Conservation (phyloP, 2,113 vertebrate genomes). For the Phyllostomus discolor region DNA sequence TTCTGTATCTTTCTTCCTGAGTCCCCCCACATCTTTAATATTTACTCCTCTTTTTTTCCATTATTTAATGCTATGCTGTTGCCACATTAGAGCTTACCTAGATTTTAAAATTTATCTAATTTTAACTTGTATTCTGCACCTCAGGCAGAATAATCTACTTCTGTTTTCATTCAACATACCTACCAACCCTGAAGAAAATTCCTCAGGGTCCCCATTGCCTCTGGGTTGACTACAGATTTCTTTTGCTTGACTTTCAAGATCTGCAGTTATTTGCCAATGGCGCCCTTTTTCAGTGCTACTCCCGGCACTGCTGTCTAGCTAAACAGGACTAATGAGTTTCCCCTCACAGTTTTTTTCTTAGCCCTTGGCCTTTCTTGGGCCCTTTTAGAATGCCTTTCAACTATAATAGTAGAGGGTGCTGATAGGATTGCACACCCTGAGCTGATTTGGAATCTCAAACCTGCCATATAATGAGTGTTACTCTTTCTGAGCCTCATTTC, state of each 20-base stretch:
- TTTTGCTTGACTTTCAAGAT: neutral
- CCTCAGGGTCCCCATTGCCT: neutral
- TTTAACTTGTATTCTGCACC: neutral
- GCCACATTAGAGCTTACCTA: neutral
- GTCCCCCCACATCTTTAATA: neutral
- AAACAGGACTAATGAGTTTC: neutral
- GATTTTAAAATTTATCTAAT: neutral
- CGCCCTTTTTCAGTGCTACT: neutral
- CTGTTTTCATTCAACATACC: neutral
- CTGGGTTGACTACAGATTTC: neutral
- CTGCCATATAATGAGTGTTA: too few relatives aligned
- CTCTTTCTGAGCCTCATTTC: neutral
- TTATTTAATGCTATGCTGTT: neutral
- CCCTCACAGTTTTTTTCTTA: neutral
- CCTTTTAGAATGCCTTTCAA: neutral
- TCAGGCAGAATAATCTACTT: neutral
- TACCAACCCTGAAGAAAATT: neutral
- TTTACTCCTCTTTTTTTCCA: neutral
- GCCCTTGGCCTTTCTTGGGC: neutral
- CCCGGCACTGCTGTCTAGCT: neutral
- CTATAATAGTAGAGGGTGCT: neutral
- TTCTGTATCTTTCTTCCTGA: neutral
- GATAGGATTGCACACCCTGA: neutral
- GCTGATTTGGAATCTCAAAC: neutral
- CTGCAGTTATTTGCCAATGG: neutral